These are phyloP conservation scores for Yponomeuta plumbellus DNA, from an alignment of 2,888 invertebrate species.

Conservation along the genomic window DNA sequence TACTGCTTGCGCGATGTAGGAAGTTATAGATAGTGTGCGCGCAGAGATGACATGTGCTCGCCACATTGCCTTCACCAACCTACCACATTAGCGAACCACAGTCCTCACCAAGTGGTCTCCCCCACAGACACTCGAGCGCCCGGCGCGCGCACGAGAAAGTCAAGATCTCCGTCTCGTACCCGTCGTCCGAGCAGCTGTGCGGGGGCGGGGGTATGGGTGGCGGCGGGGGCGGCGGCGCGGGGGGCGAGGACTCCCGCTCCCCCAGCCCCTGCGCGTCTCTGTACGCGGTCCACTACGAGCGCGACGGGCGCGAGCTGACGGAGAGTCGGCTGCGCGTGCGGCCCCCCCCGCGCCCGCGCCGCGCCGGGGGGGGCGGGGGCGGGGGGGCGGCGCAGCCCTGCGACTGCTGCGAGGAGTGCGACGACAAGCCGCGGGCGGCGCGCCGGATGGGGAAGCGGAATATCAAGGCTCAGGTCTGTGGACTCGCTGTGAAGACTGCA, in stretches of 20 bases:
- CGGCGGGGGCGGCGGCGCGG: too few relatives aligned
- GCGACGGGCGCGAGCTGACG: conserved; percentile 80
- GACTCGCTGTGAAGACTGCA: not conserved
- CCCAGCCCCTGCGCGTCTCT: conserved; percentile 58
- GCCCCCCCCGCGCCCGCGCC: conserved; percentile 18
- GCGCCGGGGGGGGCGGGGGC: not conserved
- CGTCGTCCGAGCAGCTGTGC: conserved; percentile 84
- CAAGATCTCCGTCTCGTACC: conserved; percentile 91
- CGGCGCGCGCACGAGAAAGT: conserved; percentile 84
- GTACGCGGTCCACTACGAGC: conserved; percentile 82
- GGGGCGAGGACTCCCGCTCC: conserved; percentile 32
- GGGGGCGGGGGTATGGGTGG: conserved; percentile 39
- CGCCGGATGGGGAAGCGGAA: conserved; percentile 91
- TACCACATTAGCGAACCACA: too few relatives aligned
- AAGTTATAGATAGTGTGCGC: too few relatives aligned
- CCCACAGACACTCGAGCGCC: conserved; percentile 77
- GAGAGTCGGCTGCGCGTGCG: conserved; percentile 79
- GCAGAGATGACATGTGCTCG: too few relatives aligned
- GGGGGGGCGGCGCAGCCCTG: not conserved
- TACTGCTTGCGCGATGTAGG: too few relatives aligned
- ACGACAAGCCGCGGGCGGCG: conserved; percentile 67
- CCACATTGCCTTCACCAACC: too few relatives aligned
- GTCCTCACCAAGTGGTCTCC: too few relatives aligned
- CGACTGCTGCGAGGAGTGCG: conserved; percentile 73
- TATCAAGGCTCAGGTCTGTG: conserved; percentile 88